phyloP scores from a whole-genome alignment of 2,113 vertebrate genomes.

The Upupa epops region DNA sequence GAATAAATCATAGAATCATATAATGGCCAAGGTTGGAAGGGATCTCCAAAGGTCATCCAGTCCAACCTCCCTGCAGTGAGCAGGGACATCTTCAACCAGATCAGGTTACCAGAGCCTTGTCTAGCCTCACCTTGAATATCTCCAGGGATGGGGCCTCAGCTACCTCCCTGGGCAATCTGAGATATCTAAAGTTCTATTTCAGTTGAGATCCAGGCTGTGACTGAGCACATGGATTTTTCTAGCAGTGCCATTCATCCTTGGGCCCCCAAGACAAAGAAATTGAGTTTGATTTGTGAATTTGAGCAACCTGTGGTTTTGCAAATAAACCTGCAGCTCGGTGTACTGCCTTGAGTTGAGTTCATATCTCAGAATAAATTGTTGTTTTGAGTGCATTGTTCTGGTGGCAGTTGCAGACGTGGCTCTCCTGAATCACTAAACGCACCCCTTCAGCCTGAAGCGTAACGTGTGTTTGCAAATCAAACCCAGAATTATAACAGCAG shows the following conservation, averaged over 20 bases:
- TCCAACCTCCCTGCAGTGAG: too few species aligned
- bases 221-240: neutral
- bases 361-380: neutral
- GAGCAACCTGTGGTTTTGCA: neutral
- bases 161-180: too few species aligned
- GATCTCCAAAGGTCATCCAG: too few species aligned
- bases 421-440: neutral
- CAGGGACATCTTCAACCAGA: too few species aligned
- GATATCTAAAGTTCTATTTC: neutral
- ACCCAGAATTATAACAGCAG: neutral
- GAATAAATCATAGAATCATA: neutral
- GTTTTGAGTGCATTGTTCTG: neutral
- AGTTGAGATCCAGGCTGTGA: neutral
- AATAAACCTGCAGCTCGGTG: neutral
- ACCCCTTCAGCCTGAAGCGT: neutral
- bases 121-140: too few species aligned
- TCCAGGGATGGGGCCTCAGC: too few species aligned
- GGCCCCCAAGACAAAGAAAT: neutral
- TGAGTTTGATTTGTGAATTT: neutral
- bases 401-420: neutral
- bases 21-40: too few species aligned
- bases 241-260: neutral
- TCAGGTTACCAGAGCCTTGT: too few species aligned
- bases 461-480: neutral
- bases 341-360: neutral